phyloP scores from a whole-genome alignment of 2,113 vertebrate species.

The human (Homo sapiens) region GRCh38 chr2:145834001-145834500 shows the following conservation, averaged over 20 bases:
- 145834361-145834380: not conserved
- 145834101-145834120: not conserved
- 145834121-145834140: not conserved
- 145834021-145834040: not conserved
- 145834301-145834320: not conserved
- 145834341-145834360: not conserved
- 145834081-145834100: not conserved
- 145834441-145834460: not conserved
- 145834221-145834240: not conserved
- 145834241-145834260: not conserved
- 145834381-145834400: not conserved
- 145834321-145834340: not conserved
- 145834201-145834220: not conserved
- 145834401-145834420: not conserved
- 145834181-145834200: not conserved
- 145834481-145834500: not conserved
- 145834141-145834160: not conserved
- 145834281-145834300: conserved; percentile 24
- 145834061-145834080: not conserved
- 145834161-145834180: not conserved
- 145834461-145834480: not conserved
- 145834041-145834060: not conserved
- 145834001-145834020: not conserved
- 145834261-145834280: not conserved
- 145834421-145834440: not conserved